Percentiles rank a stretch among this genome's conserved stretches.
phyloP scores from a whole-genome alignment of 2,113 vertebrate species.

The Spermophilus dauricus region DNA sequence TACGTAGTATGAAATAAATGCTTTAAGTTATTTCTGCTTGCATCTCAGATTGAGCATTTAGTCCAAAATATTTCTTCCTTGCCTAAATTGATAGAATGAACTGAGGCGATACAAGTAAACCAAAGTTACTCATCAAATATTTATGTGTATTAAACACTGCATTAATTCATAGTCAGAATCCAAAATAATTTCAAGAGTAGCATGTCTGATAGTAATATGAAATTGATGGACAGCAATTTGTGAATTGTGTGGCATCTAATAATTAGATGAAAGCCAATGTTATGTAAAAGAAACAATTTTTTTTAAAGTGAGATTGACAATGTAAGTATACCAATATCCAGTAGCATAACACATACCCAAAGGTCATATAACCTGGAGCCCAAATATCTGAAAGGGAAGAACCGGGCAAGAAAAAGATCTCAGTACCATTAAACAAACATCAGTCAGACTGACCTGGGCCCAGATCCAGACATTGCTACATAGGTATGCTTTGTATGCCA shows the following conservation, averaged over 20 bases:
- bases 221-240: constrained; percentile 22
- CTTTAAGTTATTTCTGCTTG: constrained; percentile 70
- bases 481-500: background rate
- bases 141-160: constrained; percentile 83
- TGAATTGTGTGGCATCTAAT: constrained; percentile 7
- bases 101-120: constrained; percentile 81
- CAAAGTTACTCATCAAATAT: constrained; percentile 87
- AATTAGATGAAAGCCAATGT: background rate
- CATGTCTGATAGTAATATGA: constrained; percentile 62
- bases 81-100: constrained; percentile 78
- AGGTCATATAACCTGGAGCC: background rate
- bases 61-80: constrained; percentile 82
- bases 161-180: constrained; percentile 80
- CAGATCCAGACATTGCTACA: background rate
- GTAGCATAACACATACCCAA: background rate
- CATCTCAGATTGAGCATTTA: constrained; percentile 76
- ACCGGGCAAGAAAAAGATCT: background rate
- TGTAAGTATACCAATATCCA: background rate
- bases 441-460: background rate
- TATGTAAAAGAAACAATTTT: constrained; percentile 43
- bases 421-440: background rate
- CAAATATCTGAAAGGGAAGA: background rate
- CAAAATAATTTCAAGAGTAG: constrained; percentile 79
- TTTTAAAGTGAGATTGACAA: background rate
- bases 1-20: constrained; percentile 67